Base-by-base conservation (phyloP, 2,113 vertebrate species). In the Butorides virescens region DNA sequence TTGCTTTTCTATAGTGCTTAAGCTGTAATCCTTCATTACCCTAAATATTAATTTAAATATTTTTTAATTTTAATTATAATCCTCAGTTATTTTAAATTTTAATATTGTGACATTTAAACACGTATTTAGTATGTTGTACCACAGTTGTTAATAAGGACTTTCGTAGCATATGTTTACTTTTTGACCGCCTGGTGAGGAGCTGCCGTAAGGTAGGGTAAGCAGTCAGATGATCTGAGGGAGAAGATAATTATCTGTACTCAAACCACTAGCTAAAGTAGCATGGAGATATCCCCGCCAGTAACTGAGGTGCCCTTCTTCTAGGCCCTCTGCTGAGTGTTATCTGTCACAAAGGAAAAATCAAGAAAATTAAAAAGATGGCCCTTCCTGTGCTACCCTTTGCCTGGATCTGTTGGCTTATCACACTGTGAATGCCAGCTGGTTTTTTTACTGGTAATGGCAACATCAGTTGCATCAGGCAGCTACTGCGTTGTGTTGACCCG, bases 391-490 rank as follows among this genome's bases (percentile, higher is more conserved):
- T 30, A 14, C 8, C 9, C n/a, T 37, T 37, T 25, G 47, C 36
- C 29, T 50, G 65, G 25, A 13, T 15, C 62, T 65, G 34, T 44
- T 83, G 52, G 3, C 46, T 73, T 59, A 27, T 56, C 42, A 27
- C 0, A 1, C 61, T 44, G 49, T 4, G 17, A 23, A 27, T 7
- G 8, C 6, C 66, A 37, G 12, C n/a, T 88, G 32, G 5, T 13
- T 52, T 62, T 55, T 56, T 59, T 68, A 4, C 34, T 17, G 29
- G 8, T 46, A 68, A 32, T 2, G 14, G 47, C 42, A 47, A 25
- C 65, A 30, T 6, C 52, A 36, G 34, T 29, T 53, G 29, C 65
- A 20, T 26, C 44, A 29, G 66, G 37, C 32, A 30, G 25, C 25
- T 39, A 7, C 49, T 29, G 32, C 3, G 0, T 46, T 9, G 0